Evolutionary conservation across 1,140 invertebrate species (phyloP).

Genomic region (Caenorhabditis briggsae): DNA sequence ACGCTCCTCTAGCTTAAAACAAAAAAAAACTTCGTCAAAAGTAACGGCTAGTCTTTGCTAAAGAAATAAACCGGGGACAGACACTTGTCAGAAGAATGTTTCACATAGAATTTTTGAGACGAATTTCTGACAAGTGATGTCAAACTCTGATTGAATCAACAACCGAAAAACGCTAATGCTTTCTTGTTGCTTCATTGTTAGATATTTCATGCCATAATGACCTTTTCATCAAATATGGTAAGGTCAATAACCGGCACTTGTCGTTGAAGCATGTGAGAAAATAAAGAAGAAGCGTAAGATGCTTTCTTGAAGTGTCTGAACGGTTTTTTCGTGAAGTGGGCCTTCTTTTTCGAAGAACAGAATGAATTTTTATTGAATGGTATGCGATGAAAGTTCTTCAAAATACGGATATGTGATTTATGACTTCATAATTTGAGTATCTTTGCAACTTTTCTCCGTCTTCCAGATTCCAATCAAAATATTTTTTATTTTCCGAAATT

Average conservation of each 20-base stretch:
- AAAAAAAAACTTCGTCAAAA: background rate
- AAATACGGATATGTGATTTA: too few species aligned
- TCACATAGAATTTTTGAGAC: background rate
- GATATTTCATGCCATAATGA: background rate
- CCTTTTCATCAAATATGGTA: slow-evolving; percentile 24
- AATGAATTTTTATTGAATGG: too few species aligned
- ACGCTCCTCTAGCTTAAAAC: slow-evolving; percentile 14
- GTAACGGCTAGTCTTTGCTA: background rate
- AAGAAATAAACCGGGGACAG: background rate
- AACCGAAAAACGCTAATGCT: background rate
- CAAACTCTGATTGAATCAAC: slow-evolving; percentile 22
- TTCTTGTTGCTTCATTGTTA: slow-evolving; percentile 16
- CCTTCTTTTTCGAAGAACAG: too few species aligned
- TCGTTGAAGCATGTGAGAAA: background rate
- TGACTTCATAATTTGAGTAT: too few species aligned
- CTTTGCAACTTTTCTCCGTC: too few species aligned
- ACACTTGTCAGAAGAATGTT: slow-evolving; percentile 36
- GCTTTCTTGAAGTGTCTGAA: background rate
- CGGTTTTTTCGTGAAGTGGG: background rate
- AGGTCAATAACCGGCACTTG: slow-evolving; percentile 41
- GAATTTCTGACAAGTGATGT: slow-evolving; percentile 51
- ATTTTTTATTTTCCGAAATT: too few species aligned
- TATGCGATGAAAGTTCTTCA: too few species aligned
- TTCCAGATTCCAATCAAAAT: too few species aligned
- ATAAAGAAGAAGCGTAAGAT: background rate